Evolutionary conservation across 1,140 invertebrate genomes (phyloP), one percentile per base, ranked within the genome.

Genomic region (Doryteuthis pealeii): DNA sequence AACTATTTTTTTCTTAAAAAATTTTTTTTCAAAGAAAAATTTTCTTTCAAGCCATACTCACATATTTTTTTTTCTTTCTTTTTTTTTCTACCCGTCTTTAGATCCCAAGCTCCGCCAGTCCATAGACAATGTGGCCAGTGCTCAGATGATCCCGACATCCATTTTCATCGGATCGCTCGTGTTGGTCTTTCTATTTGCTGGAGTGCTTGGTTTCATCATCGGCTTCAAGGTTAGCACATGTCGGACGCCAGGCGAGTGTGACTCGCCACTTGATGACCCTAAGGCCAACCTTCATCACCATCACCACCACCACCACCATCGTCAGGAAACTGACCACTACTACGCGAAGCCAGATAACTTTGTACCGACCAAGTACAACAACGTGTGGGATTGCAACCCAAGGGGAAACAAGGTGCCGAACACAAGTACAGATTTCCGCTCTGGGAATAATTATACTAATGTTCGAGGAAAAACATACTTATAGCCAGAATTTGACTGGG

Each of bases 211-310:
- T 33, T 68, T 68, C 22, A 32, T 68, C 18, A 30, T 68, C 32
- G 66, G 66, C 31, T 68, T 32, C 31, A 68, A 68, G 30, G 66
- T 68, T 26, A 68, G 66, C 66, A 68, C 30, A 18, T 68, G 66
- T 30, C 22, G 30, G 30, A 22, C 22, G 15, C 18, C 66, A 6
- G 22, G 30, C 15, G 32, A 31, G 6, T 18, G 18, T 68, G 66
- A 68, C 0, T 68, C 66, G 32, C n/a, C 66, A 10, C 22, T 33
- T 31, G 66, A 68, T 68, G 66, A 68, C 30, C 15, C 66, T 32
- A 68, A 26, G 32, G 66, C 66, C 18, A 33, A 68, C 30, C 32
- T 68, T 22, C 28, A 30, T 32, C 22, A 22, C 28, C 66, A 68
- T 22, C 35, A 40, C 10, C 35, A 40, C 18, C 15, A 68, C 30